Evolutionary conservation across 2,797 vertebrate species (phyloP), one percentile per base, ranked within the genome.

Genomic region (Melanotaenia pygmaea): DNA sequence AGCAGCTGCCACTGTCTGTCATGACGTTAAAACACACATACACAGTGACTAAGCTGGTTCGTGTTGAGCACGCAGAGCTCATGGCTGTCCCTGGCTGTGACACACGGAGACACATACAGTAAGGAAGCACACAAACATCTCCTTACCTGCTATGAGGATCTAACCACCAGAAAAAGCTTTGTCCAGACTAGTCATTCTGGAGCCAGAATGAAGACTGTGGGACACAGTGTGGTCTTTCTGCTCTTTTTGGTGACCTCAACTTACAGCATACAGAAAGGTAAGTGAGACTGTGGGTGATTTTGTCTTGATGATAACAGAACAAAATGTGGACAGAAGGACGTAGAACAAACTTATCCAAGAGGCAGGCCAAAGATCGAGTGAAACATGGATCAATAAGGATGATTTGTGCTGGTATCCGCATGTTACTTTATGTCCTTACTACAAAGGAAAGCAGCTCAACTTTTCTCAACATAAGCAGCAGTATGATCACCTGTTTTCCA

Each of bases 1-100:
- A 58, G 86, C 97, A 99, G 96, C 96, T 99, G 98, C 91, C 74
- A 72, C 67, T 1, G 96, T 98, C 97, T 87, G 88, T 99, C 96
- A 81, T 28, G 35, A 83, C 57, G 70, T 86, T 79, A 88, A 59
- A 64, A 82, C 67, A 80, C 78, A 85, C 64, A 80, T 66, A 50
- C 70, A 34, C 8, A 40, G 59, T 53, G 64, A 79, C 76, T 16
- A 74, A 82, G 67, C 70, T 45, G 66, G 71, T 70, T 68, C 37
- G 20, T 69, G 64, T 67, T 37, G 62, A 85, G 67, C 64, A 57
- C 47, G 82, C 47, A 83, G 79, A 77, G 72, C 86, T 85, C 86
- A 88, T 88, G 89, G 82, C 79, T 65, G 75, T 79, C 70, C 58
- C 64, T 71, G 76, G 60, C 64, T 70, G 37, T 60, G 72, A 74